Evolutionary conservation across 2,113 vertebrate genomes (phyloP).

Genomic region (Pelvicachromis taeniatus): DNA sequence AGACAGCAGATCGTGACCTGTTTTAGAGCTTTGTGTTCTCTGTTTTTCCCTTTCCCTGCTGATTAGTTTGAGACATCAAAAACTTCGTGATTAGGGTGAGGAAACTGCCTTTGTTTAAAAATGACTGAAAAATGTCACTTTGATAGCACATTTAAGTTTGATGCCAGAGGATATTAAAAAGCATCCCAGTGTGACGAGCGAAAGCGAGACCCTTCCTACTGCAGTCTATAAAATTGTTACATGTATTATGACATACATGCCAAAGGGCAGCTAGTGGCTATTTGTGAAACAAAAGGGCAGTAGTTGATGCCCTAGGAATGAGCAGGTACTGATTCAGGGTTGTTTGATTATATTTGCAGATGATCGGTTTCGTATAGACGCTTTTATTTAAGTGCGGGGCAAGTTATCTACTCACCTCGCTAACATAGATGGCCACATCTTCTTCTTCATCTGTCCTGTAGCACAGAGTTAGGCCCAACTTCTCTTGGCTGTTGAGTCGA

Average conservation of each 20-base stretch:
- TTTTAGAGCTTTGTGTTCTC: not conserved
- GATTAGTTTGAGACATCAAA: not conserved
- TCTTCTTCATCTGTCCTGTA: slow-evolving; percentile 97
- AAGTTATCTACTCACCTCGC: slow-evolving; percentile 79
- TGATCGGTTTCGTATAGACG: not conserved
- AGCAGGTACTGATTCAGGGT: not conserved
- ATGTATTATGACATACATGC: not conserved
- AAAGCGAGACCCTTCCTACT: not conserved
- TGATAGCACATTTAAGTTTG: not conserved
- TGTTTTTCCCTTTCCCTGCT: not conserved
- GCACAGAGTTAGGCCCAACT: slow-evolving; percentile 93
- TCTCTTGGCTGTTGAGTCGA: slow-evolving; percentile 89
- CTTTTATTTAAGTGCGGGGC: not conserved
- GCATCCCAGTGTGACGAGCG: not conserved
- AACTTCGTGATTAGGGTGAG: not conserved
- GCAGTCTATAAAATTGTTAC: not conserved
- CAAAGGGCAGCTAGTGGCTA: not conserved
- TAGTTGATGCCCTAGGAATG: not conserved
- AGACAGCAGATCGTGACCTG: not conserved
- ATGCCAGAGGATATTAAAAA: not conserved
- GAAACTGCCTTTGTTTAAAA: not conserved
- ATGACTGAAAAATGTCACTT: not conserved
- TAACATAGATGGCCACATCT: slow-evolving; percentile 91
- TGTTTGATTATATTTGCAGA: not conserved
- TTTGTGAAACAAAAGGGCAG: not conserved